A percentile compares a stretch with the other conserved stretches of the same genome.
These are phyloP conservation scores for Scaptomyza pallida DNA, from an alignment of 1,140 invertebrate species.

Conservation along the genomic window DNA sequence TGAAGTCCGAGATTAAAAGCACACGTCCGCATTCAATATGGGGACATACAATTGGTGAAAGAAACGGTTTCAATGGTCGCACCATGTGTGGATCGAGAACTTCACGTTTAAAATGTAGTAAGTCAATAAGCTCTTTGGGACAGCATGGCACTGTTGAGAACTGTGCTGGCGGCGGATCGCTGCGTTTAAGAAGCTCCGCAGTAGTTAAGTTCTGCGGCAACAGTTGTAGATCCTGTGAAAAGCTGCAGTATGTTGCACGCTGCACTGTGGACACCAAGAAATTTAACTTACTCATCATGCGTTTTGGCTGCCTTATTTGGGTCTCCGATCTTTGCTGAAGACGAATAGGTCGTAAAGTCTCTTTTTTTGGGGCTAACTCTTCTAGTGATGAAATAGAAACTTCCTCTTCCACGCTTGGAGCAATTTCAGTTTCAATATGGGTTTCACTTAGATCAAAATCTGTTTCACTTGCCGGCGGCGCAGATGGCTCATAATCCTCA, in stretches of 20 bases:
- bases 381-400: neutral
- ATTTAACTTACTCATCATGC: conserved; percentile 1
- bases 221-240: conserved; percentile 33
- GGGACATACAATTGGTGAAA: conserved; percentile 56
- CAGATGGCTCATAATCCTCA: neutral
- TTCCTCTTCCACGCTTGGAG: neutral
- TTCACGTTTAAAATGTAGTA: conserved; percentile 17
- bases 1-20: conserved; percentile 67
- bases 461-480: neutral
- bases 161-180: conserved; percentile 19
- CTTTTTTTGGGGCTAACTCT: neutral
- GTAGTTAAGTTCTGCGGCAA: neutral
- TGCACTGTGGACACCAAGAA: conserved; percentile 39
- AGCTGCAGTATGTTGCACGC: conserved; percentile 19
- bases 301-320: neutral
- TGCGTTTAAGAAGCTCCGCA: neutral
- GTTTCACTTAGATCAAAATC: neutral
- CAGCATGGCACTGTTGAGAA: conserved; percentile 38
- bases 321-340: neutral
- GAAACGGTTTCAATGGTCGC: conserved; percentile 32
- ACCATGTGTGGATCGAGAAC: neutral
- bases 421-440: neutral
- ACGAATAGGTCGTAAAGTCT: neutral
- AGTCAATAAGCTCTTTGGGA: conserved; percentile 1
- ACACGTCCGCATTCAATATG: conserved; percentile 49